Evolutionary conservation across 1,140 invertebrate species (phyloP).

Genomic region (Neuroterus valhalla): DNA sequence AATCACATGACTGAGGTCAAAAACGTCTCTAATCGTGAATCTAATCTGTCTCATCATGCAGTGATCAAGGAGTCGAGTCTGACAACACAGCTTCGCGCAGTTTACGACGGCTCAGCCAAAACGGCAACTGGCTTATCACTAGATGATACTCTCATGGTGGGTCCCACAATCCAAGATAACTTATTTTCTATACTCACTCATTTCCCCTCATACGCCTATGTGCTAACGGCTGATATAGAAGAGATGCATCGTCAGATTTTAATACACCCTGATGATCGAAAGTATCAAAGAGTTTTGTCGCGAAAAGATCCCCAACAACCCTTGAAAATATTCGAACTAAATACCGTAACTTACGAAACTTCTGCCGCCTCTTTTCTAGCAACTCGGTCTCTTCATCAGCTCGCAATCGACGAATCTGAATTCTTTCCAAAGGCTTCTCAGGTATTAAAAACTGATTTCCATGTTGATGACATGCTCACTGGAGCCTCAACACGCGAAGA

Average conservation of each 20-base stretch:
- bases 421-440: constrained; percentile 47
- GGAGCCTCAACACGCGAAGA: constrained; percentile 68
- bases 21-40: not conserved
- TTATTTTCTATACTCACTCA: constrained; percentile 63
- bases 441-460: constrained; percentile 65
- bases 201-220: constrained; percentile 53
- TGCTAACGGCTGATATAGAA: constrained; percentile 56
- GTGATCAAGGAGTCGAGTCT: too few species aligned
- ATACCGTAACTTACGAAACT: too few species aligned
- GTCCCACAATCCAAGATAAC: constrained; percentile 64
- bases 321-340: constrained; percentile 49
- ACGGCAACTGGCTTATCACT: constrained; percentile 50
- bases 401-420: constrained; percentile 54
- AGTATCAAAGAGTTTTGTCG: constrained; percentile 70
- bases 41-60: too few species aligned
- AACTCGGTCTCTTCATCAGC: constrained; percentile 56
- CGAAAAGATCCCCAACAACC: constrained; percentile 43
- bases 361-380: constrained; percentile 64
- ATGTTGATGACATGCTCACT: too few species aligned
- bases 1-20: not conserved
- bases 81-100: constrained; percentile 52
- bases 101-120: constrained; percentile 61
- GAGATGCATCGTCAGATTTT: constrained; percentile 63
- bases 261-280: too few species aligned
- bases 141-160: constrained; percentile 57